phyloP scores from a whole-genome alignment of 2,113 vertebrate genomes.

The Colaptes auratus region DNA sequence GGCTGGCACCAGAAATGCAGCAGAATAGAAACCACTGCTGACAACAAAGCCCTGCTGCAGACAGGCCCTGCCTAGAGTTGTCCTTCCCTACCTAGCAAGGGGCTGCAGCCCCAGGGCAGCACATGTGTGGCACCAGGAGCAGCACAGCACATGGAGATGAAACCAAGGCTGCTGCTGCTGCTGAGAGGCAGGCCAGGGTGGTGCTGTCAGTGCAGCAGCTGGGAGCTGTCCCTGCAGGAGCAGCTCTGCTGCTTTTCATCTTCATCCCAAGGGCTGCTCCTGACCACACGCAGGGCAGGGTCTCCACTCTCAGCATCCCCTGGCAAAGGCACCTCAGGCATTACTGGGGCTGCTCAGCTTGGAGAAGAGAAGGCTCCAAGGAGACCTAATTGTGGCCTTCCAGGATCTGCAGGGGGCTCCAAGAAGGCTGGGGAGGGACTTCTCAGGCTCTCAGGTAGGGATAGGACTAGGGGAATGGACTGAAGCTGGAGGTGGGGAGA shows the following conservation, averaged over 20 bases:
- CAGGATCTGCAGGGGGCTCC: too few relatives aligned
- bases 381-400: too few relatives aligned
- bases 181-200: background rate
- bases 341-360: background rate
- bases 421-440: too few relatives aligned
- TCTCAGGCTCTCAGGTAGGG: too few relatives aligned
- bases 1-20: rapidly evolving
- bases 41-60: background rate
- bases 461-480: too few relatives aligned
- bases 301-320: background rate
- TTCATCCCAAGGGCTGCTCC: background rate
- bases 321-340: background rate
- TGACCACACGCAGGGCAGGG: rapidly evolving
- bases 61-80: background rate
- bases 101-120: background rate
- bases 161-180: background rate
- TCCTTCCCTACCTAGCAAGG: background rate
- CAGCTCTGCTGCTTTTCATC: background rate
- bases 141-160: background rate
- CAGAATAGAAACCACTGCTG: background rate
- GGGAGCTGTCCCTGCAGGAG: background rate
- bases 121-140: rapidly evolving
- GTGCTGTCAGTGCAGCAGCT: background rate
- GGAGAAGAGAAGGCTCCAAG: too few relatives aligned
- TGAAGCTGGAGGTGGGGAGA: too few relatives aligned